Evolutionary conservation across 2,797 vertebrate genomes (phyloP), one percentile per base, ranked within the genome.

Genomic region (Ambastaia sidthimunki): DNA sequence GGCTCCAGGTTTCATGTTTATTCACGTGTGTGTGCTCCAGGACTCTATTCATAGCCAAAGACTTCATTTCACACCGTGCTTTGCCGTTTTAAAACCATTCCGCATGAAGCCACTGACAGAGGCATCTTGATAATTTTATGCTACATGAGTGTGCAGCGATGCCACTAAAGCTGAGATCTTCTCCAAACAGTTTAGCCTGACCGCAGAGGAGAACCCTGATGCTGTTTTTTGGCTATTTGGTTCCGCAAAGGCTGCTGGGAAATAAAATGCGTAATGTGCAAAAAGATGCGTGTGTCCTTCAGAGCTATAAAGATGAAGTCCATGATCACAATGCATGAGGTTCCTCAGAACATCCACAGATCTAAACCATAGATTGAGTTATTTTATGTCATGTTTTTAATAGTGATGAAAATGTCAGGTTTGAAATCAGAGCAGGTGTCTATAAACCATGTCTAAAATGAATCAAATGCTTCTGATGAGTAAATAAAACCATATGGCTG

Each of bases 51-150:
- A 75, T 74, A n/a, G 71, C 48, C 70, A 67, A 55, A 72, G 82
- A 84, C 85, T 87, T 88, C 80, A 87, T 90, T 88, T 90, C 83
- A 88, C 86, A 88, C 83, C 69, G 67, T 62, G 72, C 79, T 80
- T 71, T 85, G 85, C 81, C 82, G 82, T 88, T 86, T 85, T 87
- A 83, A 84, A 86, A 75, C 69, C 75, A 80, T 86, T 85, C 85
- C 74, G 74, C 86, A 82, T 74, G 80, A 85, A 84, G 81, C 74
- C 85, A 80, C 74, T 84, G 84, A 88, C 75, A 69, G 80, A 77
- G 76, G 67, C 65, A 69, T 78, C 80, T 81, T 82, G 76, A 84
- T 84, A 82, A 87, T 89, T 87, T 89, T 84, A 88, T 80, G 85
- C 84, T 71, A 78, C 83, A 86, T 86, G 83, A 90, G 83, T 76